A percentile compares a stretch with the other conserved stretches of the same genome.
phyloP scores from a whole-genome alignment of 2,797 vertebrate genomes.

The Poeciliopsis paucimaculata region DNA sequence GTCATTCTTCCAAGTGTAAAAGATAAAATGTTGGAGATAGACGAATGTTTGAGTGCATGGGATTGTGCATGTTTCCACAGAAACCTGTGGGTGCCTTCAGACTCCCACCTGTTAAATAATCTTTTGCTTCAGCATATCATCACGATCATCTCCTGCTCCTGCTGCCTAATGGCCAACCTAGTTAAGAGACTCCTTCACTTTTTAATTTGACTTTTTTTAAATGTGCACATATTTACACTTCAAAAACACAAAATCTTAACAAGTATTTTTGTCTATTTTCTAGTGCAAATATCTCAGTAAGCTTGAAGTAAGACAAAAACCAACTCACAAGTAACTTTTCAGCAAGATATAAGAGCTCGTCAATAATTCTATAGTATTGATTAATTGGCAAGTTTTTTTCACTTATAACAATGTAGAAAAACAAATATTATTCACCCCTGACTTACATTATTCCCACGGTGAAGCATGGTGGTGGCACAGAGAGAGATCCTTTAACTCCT shows the following conservation, averaged over 20 bases:
- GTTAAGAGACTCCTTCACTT: constrained; percentile 46
- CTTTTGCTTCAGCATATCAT: constrained; percentile 39
- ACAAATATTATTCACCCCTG: background rate
- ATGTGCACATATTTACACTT: background rate
- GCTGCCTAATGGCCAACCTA: constrained; percentile 65
- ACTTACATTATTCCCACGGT: background rate
- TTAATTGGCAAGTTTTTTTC: no score
- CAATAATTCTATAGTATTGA: no score
- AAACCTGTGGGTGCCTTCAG: constrained; percentile 12
- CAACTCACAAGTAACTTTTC: no score
- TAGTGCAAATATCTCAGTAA: no score
- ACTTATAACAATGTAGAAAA: background rate
- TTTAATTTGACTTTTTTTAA: background rate
- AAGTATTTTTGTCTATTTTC: no score
- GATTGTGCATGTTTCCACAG: background rate
- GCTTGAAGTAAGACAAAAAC: no score
- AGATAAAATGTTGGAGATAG: constrained; percentile 16
- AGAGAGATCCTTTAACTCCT: background rate
- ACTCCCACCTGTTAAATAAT: constrained; percentile 69
- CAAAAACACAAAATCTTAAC: no score
- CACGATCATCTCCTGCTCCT: constrained; percentile 62
- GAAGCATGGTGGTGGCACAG: background rate
- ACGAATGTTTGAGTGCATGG: constrained; percentile 32
- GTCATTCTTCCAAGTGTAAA: constrained; percentile 66
- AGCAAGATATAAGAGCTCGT: no score